Evolutionary conservation across 1,140 invertebrate species (phyloP).

Genomic region (Apolygus lucorum): DNA sequence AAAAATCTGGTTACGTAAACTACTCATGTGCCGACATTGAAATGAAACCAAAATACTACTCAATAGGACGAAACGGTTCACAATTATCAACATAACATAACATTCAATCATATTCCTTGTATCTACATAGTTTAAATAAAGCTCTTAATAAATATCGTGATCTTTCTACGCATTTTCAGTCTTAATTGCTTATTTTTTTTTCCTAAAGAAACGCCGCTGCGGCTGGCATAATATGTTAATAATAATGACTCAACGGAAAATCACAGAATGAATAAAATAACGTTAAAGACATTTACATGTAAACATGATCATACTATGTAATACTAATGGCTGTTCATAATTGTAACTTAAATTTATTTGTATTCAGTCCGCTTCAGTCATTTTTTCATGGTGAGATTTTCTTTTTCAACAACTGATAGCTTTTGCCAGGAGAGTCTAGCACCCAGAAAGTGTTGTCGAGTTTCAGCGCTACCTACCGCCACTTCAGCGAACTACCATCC

Average conservation of each 20-base stretch:
- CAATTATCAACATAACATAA: too few species aligned
- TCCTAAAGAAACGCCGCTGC: not conserved
- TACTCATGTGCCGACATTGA: too few species aligned
- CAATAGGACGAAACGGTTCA: too few species aligned
- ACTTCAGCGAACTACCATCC: too few species aligned
- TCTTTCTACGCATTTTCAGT: constrained; percentile 21
- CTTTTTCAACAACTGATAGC: not conserved
- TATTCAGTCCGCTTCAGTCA: not conserved
- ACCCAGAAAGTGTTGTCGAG: too few species aligned
- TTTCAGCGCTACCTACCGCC: too few species aligned
- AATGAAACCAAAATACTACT: too few species aligned
- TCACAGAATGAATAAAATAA: too few species aligned
- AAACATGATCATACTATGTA: not conserved
- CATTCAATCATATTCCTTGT: too few species aligned
- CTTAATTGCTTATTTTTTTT: constrained; percentile 20
- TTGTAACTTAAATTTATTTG: not conserved
- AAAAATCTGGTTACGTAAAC: too few species aligned
- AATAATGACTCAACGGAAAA: constrained; percentile 25
- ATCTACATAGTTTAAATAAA: constrained; percentile 14
- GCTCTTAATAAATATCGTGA: constrained; percentile 18
- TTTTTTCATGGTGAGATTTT: too few species aligned
- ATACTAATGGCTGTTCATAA: constrained; percentile 1
- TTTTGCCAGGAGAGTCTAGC: too few species aligned
- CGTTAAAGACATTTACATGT: constrained; percentile 3
- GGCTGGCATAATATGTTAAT: constrained; percentile 28